These are phyloP conservation scores for Archilochus colubris DNA, from an alignment of 2,113 vertebrate genomes.

Conservation along the genomic window DNA sequence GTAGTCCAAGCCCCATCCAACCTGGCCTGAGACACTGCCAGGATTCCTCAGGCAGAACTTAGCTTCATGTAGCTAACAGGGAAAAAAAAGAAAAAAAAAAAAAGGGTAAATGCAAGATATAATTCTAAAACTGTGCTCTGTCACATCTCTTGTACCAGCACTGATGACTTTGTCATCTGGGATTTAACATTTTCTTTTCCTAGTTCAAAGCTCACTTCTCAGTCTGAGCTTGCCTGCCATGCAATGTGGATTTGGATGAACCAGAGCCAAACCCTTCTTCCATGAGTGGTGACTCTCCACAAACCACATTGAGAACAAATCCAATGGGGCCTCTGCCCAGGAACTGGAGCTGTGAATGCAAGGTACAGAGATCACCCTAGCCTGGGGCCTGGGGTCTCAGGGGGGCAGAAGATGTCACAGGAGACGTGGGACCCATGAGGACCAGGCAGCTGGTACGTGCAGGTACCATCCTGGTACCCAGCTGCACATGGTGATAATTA, in stretches of 20 bases:
- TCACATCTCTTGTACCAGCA: not conserved
- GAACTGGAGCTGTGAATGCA: not conserved
- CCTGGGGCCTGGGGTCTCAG: accelerated
- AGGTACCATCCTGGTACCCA: not conserved
- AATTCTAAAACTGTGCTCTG: not conserved
- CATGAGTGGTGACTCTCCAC: not conserved
- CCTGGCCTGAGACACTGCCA: not conserved
- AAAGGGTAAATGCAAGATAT: not conserved
- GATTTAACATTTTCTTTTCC: not conserved
- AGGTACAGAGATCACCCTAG: not conserved
- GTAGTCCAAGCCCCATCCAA: too few relatives aligned
- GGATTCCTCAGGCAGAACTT: not conserved
- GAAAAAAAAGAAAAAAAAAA: too few relatives aligned
- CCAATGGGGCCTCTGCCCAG: not conserved
- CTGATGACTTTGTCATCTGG: not conserved
- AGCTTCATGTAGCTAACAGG: not conserved
- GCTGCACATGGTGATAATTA: accelerated
- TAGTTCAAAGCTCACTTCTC: not conserved
- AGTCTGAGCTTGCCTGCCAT: not conserved
- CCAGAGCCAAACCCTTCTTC: not conserved
- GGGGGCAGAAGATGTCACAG: accelerated
- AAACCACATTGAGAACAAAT: accelerated
- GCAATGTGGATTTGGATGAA: not conserved
- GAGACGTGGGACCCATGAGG: too few relatives aligned
- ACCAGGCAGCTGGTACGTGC: accelerated